A percentile compares a stretch with the other conserved stretches of the same genome.
These are phyloP conservation scores for Stigmatopora nigra DNA, from an alignment of 2,113 vertebrate species.

Conservation along the genomic window DNA sequence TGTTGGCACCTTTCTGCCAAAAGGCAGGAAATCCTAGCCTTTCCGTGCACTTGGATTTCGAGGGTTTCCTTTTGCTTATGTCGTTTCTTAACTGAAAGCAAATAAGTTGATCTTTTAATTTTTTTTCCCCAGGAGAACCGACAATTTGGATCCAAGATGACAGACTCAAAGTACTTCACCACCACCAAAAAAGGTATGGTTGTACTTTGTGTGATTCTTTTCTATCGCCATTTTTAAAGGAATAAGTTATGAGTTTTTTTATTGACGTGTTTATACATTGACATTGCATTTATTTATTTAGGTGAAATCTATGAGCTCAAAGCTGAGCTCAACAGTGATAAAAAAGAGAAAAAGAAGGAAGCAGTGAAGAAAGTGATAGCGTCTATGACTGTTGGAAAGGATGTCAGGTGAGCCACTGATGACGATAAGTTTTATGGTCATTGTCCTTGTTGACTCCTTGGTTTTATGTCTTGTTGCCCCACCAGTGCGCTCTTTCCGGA, in stretches of 20 bases:
- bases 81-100: conserved; percentile 29
- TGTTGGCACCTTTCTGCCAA: conserved; percentile 25
- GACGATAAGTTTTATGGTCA: background rate
- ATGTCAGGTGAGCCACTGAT: conserved; percentile 81
- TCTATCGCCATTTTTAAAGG: too few relatives aligned
- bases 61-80: conserved; percentile 52
- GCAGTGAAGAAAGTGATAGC: conserved; percentile 99
- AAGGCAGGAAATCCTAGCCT: conserved; percentile 56
- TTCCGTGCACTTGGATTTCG: conserved; percentile 57
- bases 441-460: background rate
- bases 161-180: conserved; percentile 98
- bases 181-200: conserved; percentile 96
- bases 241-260: too few relatives aligned
- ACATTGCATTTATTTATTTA: conserved; percentile 44
- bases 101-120: background rate
- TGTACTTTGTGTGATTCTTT: too few relatives aligned
- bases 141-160: conserved; percentile 85
- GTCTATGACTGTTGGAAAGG: conserved; percentile 97
- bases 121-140: conserved; percentile 64
- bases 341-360: conserved; percentile 99
- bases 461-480: background rate
- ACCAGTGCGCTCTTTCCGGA: conserved; percentile 91
- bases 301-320: conserved; percentile 99
- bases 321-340: conserved; percentile 96
- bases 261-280: too few relatives aligned